Percentiles rank a stretch among this genome's conserved stretches.
phyloP scores from a whole-genome alignment of 2,113 vertebrate species.

The Sinocyclocheilus maitianheensis region DNA sequence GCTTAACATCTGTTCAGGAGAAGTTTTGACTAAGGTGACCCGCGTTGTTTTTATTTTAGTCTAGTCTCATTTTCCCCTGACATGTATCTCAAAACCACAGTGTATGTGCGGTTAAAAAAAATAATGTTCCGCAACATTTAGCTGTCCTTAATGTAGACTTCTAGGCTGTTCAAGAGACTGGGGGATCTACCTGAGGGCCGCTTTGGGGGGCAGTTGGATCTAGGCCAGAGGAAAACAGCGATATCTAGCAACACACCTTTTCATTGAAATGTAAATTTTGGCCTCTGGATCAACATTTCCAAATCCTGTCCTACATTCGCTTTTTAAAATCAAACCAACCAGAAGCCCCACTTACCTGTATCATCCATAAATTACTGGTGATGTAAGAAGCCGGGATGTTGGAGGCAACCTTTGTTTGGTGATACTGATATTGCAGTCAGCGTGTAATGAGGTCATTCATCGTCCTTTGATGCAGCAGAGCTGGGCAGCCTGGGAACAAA shows the following conservation, averaged over 20 bases:
- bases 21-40: constrained; percentile 14
- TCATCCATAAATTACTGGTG: constrained; percentile 51
- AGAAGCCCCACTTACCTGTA: constrained; percentile 49
- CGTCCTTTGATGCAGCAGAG: constrained; percentile 54
- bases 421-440: constrained; percentile 55
- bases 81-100: not conserved
- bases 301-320: constrained; percentile 41
- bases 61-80: not conserved
- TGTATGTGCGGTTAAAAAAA: not conserved
- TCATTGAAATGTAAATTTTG: constrained; percentile 38
- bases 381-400: constrained; percentile 51
- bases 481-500: constrained; percentile 53
- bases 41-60: not conserved
- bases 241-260: constrained; percentile 22
- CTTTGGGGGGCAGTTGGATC: constrained; percentile 4
- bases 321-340: constrained; percentile 41
- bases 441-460: constrained; percentile 60
- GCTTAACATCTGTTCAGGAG: not conserved
- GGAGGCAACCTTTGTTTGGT: constrained; percentile 54
- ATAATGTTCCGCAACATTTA: not conserved
- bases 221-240: not conserved
- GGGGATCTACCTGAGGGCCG: not conserved
- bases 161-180: not conserved
- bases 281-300: constrained; percentile 41
- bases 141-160: not conserved